Percentiles rank a stretch among this genome's conserved stretches.
Conservation (phyloP, 2,113 vertebrate species). For the Actenoides hombroni region DNA sequence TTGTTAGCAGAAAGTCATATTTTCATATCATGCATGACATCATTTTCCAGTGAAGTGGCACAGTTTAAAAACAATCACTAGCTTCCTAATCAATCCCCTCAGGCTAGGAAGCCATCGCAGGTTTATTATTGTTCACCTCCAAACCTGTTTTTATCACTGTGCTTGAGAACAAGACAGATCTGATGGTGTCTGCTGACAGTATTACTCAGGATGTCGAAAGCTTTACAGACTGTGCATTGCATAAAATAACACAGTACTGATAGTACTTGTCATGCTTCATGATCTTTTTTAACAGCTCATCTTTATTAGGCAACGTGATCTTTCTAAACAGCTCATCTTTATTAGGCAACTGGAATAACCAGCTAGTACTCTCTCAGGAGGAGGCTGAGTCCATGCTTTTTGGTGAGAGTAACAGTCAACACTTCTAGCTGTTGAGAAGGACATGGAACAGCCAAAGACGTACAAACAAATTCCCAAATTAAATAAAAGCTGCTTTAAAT, state of each 20-base stretch:
- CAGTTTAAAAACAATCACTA: background rate
- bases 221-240: background rate
- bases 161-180: background rate
- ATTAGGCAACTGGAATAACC: background rate
- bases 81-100: background rate
- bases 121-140: background rate
- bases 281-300: constrained; percentile 5
- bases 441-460: background rate
- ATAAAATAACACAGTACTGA: constrained; percentile 4
- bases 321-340: constrained; percentile 26
- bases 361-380: background rate
- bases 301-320: constrained; percentile 28
- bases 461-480: background rate
- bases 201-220: background rate
- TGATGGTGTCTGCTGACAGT: background rate
- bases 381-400: background rate
- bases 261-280: constrained; percentile 5
- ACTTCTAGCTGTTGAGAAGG: background rate
- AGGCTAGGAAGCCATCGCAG: background rate
- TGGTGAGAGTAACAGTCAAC: background rate
- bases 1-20: background rate
- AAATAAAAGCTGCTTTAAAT: background rate
- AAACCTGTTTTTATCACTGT: background rate
- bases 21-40: background rate
- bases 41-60: background rate